Percentiles rank a stretch among this genome's conserved stretches.
These are phyloP conservation scores for Oenanthe oenanthe DNA, from an alignment of 2,113 vertebrate species.

Conservation along the genomic window DNA sequence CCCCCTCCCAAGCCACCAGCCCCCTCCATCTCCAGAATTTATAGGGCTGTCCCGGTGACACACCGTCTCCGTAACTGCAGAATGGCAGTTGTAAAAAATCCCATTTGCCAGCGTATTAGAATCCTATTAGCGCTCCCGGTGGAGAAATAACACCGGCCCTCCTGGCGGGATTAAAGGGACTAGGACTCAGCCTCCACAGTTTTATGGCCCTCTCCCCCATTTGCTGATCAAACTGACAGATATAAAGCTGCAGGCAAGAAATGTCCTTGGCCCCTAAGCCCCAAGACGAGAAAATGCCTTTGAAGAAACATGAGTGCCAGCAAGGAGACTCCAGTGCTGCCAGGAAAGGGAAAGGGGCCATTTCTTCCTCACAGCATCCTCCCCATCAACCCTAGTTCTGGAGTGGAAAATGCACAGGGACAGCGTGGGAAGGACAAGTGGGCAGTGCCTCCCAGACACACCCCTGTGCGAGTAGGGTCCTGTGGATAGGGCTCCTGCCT, in stretches of 20 bases:
- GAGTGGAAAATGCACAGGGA: too few relatives aligned
- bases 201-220: slow-evolving; percentile 67
- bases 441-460: too few relatives aligned
- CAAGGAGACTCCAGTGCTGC: neutral
- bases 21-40: slow-evolving; percentile 59
- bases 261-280: slow-evolving; percentile 76
- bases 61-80: slow-evolving; percentile 67
- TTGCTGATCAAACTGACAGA: slow-evolving; percentile 71
- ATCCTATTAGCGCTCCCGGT: slow-evolving; percentile 79
- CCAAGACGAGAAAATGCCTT: neutral
- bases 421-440: rapidly evolving
- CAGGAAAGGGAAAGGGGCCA: neutral
- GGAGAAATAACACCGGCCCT: slow-evolving; percentile 75
- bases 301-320: neutral
- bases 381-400: neutral
- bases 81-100: slow-evolving; percentile 84
- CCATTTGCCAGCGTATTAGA: slow-evolving; percentile 82
- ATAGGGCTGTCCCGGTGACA: slow-evolving; percentile 72
- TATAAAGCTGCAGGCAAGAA: slow-evolving; percentile 71
- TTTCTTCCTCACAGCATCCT: neutral
- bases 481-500: rapidly evolving
- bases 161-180: slow-evolving; percentile 74
- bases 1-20: neutral
- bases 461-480: rapidly evolving
- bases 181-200: slow-evolving; percentile 48